These are phyloP conservation scores for Threskiornis aethiopicus DNA, from an alignment of 2,797 vertebrate species.

Conservation along the genomic window DNA sequence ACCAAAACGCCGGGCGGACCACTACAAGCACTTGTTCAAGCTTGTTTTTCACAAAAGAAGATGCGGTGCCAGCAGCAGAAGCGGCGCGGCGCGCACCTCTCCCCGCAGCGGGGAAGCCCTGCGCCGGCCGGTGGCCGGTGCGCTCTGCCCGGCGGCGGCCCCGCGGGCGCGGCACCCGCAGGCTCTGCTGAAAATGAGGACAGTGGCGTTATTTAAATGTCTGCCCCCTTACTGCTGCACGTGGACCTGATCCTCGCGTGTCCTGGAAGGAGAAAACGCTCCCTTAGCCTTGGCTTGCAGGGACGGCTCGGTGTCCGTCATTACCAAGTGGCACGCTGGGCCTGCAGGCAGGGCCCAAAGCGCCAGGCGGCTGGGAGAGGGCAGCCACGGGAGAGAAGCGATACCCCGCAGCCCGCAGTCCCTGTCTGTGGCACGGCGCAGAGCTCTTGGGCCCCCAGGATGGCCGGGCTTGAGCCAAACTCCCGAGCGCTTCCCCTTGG, in stretches of 20 bases:
- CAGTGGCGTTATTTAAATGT: neutral
- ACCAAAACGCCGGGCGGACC: neutral
- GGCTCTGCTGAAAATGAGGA: neutral
- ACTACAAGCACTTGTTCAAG: neutral
- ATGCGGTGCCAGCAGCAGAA: no score
- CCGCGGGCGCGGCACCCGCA: neutral
- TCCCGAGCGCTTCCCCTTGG: fast-evolving
- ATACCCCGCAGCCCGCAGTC: neutral
- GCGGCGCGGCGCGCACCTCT: no score
- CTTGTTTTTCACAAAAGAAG: neutral
- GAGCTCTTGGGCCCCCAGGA: fast-evolving
- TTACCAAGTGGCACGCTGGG: fast-evolving
- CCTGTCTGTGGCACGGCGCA: fast-evolving
- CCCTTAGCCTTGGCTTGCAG: neutral
- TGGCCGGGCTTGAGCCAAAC: neutral
- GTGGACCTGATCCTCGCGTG: neutral
- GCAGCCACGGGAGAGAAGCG: fast-evolving
- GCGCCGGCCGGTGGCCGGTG: no score
- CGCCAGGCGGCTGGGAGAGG: fast-evolving
- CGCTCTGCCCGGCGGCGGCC: no score
- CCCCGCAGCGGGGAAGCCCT: no score
- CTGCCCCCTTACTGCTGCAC: fast-evolving
- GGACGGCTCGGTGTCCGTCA: fast-evolving
- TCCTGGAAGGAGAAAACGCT: neutral
- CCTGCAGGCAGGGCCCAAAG: no score